Conservation (phyloP, 2,797 vertebrate genomes). For the Chromobotia macracanthus region DNA sequence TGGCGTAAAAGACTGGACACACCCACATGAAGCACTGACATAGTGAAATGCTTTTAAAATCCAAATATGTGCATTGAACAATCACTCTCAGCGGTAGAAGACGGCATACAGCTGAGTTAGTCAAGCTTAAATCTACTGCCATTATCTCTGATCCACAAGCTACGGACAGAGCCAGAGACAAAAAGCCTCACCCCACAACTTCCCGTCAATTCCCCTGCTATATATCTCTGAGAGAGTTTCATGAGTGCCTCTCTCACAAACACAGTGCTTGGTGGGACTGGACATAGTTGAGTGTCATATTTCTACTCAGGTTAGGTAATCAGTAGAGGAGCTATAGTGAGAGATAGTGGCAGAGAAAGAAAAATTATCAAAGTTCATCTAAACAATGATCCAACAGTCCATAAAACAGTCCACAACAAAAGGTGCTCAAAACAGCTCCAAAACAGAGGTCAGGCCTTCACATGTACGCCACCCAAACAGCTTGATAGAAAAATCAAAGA, state of each 20-base stretch:
- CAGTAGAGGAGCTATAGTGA: constrained; percentile 61
- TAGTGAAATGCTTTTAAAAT: constrained; percentile 5
- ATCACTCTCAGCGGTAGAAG: constrained; percentile 4
- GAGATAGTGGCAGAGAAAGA: constrained; percentile 63
- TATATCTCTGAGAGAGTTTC: constrained; percentile 32
- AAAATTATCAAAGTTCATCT: constrained; percentile 71
- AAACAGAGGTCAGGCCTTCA: constrained; percentile 19
- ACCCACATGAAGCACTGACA: not conserved
- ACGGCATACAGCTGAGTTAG: not conserved
- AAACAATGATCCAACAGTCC: constrained; percentile 52
- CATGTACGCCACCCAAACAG: not conserved
- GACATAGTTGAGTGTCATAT: constrained; percentile 13
- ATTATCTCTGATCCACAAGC: constrained; percentile 37
- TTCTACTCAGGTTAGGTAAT: constrained; percentile 36
- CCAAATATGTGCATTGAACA: constrained; percentile 6
- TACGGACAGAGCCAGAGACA: not conserved
- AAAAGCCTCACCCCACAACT: constrained; percentile 29
- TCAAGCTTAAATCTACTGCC: constrained; percentile 21
- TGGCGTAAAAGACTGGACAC: not conserved
- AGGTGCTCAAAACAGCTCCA: constrained; percentile 45
- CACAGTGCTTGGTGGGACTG: constrained; percentile 3
- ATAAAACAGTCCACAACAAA: constrained; percentile 60
- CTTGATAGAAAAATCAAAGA: not conserved
- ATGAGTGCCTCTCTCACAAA: not conserved
- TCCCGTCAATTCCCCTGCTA: constrained; percentile 21